A percentile compares a stretch with the other conserved stretches of the same genome.
Evolutionary conservation across 1,140 invertebrate species (phyloP).

Genomic region (Amyelois transitella): DNA sequence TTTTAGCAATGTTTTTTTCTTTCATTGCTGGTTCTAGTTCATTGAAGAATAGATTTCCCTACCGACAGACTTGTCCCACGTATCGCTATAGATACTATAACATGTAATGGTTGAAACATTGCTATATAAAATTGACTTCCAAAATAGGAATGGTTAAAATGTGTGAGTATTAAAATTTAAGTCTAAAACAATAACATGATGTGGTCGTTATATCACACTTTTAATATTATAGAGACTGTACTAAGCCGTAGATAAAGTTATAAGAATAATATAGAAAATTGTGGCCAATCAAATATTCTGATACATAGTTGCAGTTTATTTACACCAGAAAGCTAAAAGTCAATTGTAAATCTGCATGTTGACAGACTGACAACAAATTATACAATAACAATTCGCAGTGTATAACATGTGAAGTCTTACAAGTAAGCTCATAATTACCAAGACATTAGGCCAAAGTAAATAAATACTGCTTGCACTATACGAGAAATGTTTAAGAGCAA

Average conservation of each 20-base stretch:
- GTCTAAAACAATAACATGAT: conserved; percentile 39
- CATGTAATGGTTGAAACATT: background rate
- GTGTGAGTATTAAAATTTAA: conserved; percentile 53
- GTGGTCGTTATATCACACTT: conserved; percentile 2
- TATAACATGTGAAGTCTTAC: conserved; percentile 21
- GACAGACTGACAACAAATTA: background rate
- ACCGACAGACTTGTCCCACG: too few relatives aligned
- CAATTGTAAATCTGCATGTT: background rate
- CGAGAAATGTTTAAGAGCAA: background rate
- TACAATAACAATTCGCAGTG: background rate
- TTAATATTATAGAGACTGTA: background rate
- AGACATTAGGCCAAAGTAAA: conserved; percentile 39
- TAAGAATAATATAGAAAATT: conserved; percentile 2
- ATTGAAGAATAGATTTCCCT: too few relatives aligned
- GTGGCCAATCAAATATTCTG: background rate
- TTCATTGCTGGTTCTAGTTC: too few relatives aligned
- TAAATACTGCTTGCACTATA: background rate
- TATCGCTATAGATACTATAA: too few relatives aligned
- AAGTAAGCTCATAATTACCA: conserved; percentile 60
- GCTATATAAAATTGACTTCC: conserved; percentile 5
- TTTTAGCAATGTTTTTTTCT: too few relatives aligned
- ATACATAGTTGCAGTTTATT: too few relatives aligned
- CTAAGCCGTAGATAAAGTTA: background rate
- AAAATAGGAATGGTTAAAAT: conserved; percentile 55
- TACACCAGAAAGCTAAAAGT: background rate